These are phyloP conservation scores for Zosterops pallidus DNA, from an alignment of 2,113 vertebrate species.

Conservation along the genomic window DNA sequence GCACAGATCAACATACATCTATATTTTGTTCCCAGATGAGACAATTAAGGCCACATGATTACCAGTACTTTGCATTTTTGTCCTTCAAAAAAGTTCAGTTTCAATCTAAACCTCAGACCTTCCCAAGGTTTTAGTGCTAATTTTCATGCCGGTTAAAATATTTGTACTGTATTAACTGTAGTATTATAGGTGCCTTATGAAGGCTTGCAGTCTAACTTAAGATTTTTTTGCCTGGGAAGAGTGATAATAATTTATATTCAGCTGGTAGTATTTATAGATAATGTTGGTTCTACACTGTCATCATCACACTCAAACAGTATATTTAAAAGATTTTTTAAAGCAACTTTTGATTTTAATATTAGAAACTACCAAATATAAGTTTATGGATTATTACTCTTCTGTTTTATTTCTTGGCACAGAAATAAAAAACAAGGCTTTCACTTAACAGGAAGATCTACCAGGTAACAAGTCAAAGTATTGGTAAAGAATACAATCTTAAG, in stretches of 20 bases:
- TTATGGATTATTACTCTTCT: background rate
- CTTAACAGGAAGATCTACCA: background rate
- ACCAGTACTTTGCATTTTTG: background rate
- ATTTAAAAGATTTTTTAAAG: background rate
- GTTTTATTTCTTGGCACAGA: background rate
- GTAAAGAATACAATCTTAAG: background rate
- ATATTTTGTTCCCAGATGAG: background rate
- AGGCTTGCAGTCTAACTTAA: background rate
- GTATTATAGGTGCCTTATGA: background rate
- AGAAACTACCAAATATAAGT: background rate
- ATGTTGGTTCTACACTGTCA: background rate
- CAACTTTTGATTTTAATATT: background rate
- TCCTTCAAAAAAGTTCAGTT: background rate
- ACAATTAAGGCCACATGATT: background rate
- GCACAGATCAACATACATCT: background rate
- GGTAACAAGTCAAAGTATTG: background rate
- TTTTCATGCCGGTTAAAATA: background rate
- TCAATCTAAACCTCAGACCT: background rate
- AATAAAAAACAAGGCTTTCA: background rate
- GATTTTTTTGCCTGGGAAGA: background rate
- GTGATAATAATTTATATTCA: background rate
- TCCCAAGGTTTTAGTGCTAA: background rate
- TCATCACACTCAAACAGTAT: background rate
- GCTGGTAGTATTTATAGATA: background rate
- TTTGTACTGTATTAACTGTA: background rate